Percentiles rank a stretch among this genome's conserved stretches.
Conservation (phyloP, 2,113 vertebrate genomes). For the Oxyruncus cristatus region DNA sequence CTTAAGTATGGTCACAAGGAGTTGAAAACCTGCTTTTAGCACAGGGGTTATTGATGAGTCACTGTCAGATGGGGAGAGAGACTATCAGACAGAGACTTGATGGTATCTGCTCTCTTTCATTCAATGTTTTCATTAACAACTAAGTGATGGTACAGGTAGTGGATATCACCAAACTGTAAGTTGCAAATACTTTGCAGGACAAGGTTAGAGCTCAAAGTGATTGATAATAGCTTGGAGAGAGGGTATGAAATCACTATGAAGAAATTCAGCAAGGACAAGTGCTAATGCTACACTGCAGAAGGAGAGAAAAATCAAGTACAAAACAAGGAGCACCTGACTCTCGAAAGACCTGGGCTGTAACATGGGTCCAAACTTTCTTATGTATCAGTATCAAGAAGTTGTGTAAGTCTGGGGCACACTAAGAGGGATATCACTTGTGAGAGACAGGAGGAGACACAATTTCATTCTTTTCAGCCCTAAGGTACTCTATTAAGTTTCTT, state of each 20-base stretch:
- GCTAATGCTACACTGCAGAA: background rate
- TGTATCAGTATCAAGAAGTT: background rate
- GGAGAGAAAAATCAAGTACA: background rate
- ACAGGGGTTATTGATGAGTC: background rate
- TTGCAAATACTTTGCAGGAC: background rate
- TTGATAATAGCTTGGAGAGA: background rate
- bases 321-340: background rate
- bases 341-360: background rate
- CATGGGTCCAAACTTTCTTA: background rate
- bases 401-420: background rate
- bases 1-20: background rate
- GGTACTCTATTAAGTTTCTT: background rate
- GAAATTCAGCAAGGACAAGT: background rate
- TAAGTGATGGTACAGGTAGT: background rate
- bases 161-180: background rate
- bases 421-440: background rate
- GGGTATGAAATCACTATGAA: background rate
- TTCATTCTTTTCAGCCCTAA: background rate
- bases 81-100: background rate
- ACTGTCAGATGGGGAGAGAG: background rate
- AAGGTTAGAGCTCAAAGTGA: background rate
- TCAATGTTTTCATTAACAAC: background rate
- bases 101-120: background rate
- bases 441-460: background rate
- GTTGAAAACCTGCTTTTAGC: background rate